Conservation (phyloP, 2,888 invertebrate species). For the Diploptera punctata region DNA sequence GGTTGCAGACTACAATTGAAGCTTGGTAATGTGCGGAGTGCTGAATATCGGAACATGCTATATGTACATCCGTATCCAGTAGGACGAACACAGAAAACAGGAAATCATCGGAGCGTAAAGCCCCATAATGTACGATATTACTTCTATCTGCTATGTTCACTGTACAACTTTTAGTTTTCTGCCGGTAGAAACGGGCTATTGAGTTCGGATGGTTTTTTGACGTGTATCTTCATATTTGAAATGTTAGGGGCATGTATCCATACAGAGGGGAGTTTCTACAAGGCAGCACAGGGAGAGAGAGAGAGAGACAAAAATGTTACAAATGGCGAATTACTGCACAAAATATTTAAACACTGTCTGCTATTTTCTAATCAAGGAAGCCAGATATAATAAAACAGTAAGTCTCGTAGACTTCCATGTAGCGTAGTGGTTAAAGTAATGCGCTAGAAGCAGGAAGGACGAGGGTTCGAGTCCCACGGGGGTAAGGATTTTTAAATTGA, state of each 20-base stretch:
- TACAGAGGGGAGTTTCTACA: too few relatives aligned
- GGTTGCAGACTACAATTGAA: too few relatives aligned
- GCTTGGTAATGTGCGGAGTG: too few relatives aligned
- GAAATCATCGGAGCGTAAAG: background rate
- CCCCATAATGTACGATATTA: background rate
- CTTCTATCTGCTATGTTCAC: background rate
- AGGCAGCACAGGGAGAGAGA: background rate
- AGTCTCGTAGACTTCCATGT: too few relatives aligned
- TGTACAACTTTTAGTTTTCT: background rate
- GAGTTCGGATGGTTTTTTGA: constrained; percentile 4
- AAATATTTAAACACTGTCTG: too few relatives aligned
- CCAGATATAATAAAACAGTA: too few relatives aligned
- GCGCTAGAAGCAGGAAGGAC: too few relatives aligned
- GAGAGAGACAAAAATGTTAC: background rate
- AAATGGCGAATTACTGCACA: background rate
- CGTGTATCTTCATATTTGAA: background rate
- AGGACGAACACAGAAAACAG: background rate
- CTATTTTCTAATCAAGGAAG: too few relatives aligned
- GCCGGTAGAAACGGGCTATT: constrained; percentile 3
- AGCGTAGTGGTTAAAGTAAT: too few relatives aligned
- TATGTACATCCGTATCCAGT: background rate
- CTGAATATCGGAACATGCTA: too few relatives aligned
- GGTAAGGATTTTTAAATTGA: too few relatives aligned
- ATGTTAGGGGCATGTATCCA: background rate
- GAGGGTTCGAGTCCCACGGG: too few relatives aligned